A percentile compares a stretch with the other conserved stretches of the same genome.
Evolutionary conservation across 2,797 vertebrate species (phyloP).

Genomic region (Percopsis omiscomaycus): DNA sequence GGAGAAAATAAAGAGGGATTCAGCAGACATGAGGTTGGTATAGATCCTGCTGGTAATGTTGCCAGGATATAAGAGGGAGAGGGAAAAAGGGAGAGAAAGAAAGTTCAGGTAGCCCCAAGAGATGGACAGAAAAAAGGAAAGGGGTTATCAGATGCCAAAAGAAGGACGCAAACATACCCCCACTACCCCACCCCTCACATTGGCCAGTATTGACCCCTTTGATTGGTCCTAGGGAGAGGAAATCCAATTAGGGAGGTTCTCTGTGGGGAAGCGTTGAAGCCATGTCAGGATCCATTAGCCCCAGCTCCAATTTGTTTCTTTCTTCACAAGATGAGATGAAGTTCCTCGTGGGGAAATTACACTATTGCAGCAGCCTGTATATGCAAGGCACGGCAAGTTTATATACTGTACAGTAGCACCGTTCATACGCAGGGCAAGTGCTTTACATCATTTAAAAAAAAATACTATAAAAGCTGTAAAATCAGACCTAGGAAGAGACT

Average conservation of each 20-base stretch:
- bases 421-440: too few species aligned
- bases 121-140: neutral
- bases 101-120: neutral
- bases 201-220: conserved; percentile 19
- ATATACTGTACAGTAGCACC: too few species aligned
- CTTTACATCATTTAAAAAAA: too few species aligned
- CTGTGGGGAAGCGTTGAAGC: conserved; percentile 37
- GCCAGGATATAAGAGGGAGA: conserved; percentile 7
- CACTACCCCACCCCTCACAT: neutral
- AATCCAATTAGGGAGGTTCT: conserved; percentile 47
- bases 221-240: conserved; percentile 48
- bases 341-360: too few species aligned
- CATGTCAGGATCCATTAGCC: conserved; percentile 7
- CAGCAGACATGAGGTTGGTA: conserved; percentile 18
- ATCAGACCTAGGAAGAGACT: too few species aligned
- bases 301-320: conserved; percentile 1
- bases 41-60: conserved; percentile 13
- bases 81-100: neutral
- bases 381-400: too few species aligned
- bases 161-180: conserved; percentile 19
- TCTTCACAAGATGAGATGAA: neutral
- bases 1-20: neutral
- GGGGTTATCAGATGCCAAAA: conserved; percentile 8
- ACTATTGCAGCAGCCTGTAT: too few species aligned
- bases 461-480: too few species aligned